Conservation (phyloP, 2,797 vertebrate species). For the Pangasius mekongensis region DNA sequence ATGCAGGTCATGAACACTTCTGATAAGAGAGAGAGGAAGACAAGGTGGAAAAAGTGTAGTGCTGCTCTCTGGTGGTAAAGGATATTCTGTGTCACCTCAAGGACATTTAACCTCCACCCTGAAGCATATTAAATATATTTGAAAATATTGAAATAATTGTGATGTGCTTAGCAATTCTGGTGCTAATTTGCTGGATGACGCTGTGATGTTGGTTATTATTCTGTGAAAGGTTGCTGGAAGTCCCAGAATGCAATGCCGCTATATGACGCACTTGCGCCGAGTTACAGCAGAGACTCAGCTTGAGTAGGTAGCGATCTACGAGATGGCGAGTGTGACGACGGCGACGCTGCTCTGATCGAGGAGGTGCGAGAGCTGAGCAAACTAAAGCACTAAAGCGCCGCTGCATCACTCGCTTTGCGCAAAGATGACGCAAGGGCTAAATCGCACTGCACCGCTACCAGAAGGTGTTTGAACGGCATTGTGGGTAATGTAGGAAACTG, state of each 20-base stretch:
- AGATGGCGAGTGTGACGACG: background rate
- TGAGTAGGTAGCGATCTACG: background rate
- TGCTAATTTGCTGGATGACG: background rate
- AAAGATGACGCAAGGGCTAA: background rate
- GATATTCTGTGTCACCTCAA: background rate
- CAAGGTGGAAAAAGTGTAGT: constrained; percentile 38
- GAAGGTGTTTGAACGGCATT: background rate
- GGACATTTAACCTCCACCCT: background rate
- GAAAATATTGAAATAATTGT: background rate
- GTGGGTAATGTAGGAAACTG: background rate
- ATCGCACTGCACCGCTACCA: background rate
- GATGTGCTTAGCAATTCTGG: background rate
- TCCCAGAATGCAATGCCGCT: background rate
- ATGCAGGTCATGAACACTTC: constrained; percentile 72
- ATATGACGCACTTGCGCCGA: background rate
- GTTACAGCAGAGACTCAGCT: background rate
- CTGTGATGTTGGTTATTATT: background rate
- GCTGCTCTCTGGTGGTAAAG: constrained; percentile 73
- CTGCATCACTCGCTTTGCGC: background rate
- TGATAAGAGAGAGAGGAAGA: constrained; percentile 53
- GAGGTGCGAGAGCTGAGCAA: background rate
- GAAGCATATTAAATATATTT: too few relatives aligned
- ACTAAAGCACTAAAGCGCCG: background rate
- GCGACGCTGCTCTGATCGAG: background rate
- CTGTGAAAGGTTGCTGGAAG: background rate